Evolutionary conservation across 2,113 vertebrate genomes (phyloP).

Genomic region (Pontoporia blainvillei): DNA sequence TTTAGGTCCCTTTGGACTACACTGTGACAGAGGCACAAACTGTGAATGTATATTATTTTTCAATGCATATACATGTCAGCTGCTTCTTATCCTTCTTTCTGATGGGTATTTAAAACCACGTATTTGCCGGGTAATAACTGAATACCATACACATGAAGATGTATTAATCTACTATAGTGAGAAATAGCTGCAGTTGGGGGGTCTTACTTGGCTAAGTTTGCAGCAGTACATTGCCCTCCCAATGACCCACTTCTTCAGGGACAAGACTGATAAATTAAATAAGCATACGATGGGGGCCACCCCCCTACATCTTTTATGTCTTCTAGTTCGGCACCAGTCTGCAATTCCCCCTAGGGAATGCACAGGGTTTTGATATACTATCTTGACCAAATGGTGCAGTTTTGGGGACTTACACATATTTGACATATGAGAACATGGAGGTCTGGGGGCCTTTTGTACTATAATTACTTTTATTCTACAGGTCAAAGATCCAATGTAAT

Average conservation of each 20-base stretch:
- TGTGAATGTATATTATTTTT: not conserved
- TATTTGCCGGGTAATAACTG: not conserved
- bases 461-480: not conserved
- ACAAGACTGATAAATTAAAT: not conserved
- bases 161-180: not conserved
- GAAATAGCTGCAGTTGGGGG: not conserved
- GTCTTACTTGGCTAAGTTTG: not conserved
- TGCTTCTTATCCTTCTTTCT: conserved; percentile 4
- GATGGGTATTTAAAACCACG: not conserved
- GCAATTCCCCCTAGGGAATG: not conserved
- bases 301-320: not conserved
- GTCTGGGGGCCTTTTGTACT: not conserved
- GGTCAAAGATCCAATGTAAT: not conserved
- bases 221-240: not conserved
- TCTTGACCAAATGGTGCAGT: not conserved
- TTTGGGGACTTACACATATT: not conserved
- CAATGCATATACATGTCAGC: too few relatives aligned
- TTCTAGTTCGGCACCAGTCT: not conserved
- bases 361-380: not conserved
- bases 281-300: not conserved
- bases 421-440: too few relatives aligned
- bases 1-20: not conserved
- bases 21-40: not conserved
- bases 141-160: not conserved
- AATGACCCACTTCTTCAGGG: not conserved